Base-by-base conservation (phyloP, 2,888 invertebrate genomes). In the Matsumyia berberina region DNA sequence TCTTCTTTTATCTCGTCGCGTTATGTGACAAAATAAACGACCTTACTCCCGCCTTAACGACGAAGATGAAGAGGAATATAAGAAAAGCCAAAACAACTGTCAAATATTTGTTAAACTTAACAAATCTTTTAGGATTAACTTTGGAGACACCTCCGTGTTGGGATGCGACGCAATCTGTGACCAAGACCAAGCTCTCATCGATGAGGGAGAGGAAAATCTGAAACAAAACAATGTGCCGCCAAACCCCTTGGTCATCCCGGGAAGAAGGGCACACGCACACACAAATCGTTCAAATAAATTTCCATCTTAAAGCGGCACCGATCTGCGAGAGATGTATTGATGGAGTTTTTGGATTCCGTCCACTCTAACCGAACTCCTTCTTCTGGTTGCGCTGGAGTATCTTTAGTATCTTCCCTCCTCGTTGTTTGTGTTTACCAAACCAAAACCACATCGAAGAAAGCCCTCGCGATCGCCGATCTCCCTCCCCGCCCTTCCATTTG, bases 91-190 rank as follows among this genome's bases (percentile, higher is more conserved):
- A 24, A 79, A 85, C 80, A 85, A 85, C 74, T 80, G 85, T 85
- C 85, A 85, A 85, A 85, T 85, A 85, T 85, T 85, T 85, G 85
- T 85, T 80, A 70, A 85, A 85, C 85, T 85, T 85, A 85, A 85
- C 85, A 85, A 85, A 85, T 85, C 85, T 85, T 60, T 85, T 80
- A 85, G 85, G 85, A 85, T 76, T 85, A 85, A 79, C 80, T 80
- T 80, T 76, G 80, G 74, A 66, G 80, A 70, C 69, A 72, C 70
- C 53, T 62, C 51, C 37, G 44, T 42, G 7, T 29, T 29, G 4
- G 24, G 11, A 17, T 19, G 39, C 29, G 12, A 60, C 66, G 53
- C 66, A 74, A 31, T 42, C 42, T 53, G 8, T 37, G 29, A 55
- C 7, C 24, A 24, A 35, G 44, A 49, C 39, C 1, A 44, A 37